These are phyloP conservation scores for Heptranchias perlo DNA, from an alignment of 2,113 vertebrate species.

Conservation along the genomic window DNA sequence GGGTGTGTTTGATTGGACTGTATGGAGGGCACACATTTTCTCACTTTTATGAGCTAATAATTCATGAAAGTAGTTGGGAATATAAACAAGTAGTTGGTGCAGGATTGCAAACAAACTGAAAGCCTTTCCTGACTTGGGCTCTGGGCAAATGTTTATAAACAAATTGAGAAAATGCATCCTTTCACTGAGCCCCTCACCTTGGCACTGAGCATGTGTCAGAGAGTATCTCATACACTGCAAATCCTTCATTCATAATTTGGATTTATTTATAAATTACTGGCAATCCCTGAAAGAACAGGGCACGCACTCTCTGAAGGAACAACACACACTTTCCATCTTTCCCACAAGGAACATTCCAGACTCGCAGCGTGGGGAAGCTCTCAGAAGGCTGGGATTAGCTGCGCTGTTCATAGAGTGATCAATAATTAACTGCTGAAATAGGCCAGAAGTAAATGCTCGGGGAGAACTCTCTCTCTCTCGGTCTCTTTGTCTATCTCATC, in stretches of 20 bases:
- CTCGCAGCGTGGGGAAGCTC: neutral
- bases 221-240: neutral
- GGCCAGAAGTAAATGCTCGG: neutral
- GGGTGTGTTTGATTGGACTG: neutral
- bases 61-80: neutral
- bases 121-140: neutral
- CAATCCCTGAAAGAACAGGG: neutral
- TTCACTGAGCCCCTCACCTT: neutral
- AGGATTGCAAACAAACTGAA: neutral
- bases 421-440: neutral
- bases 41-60: neutral
- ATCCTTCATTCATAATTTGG: neutral
- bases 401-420: neutral
- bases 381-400: neutral
- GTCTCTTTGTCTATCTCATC: too few relatives aligned
- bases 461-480: neutral
- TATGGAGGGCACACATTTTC: neutral
- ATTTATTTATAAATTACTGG: neutral
- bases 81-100: neutral
- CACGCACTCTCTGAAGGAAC: neutral
- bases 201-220: neutral
- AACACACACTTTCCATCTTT: neutral
- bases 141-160: conserved; percentile 3
- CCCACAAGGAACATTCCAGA: neutral
- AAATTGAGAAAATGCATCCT: neutral